Evolutionary conservation across 2,113 vertebrate genomes (phyloP), one percentile per base, ranked within the genome.

Genomic region (Pteropus alecto): DNA sequence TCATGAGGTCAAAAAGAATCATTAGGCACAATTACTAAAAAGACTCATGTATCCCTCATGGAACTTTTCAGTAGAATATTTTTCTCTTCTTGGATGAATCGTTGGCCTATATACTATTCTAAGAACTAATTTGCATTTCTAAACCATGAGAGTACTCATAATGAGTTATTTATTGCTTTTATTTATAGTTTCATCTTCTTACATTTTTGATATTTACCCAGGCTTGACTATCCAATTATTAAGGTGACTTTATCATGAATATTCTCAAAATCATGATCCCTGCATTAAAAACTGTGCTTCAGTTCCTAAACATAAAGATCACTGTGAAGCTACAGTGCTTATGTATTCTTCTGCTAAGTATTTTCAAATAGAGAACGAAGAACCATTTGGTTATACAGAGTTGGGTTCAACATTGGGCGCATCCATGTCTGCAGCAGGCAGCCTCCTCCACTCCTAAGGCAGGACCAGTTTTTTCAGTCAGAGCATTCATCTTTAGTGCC

Each of bases 11-110:
- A 51, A 90, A 97, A 94, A 70, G 35, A 96, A 84, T 68, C 38
- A 96, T 91, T 87, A 92, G 15, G 48, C 70, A 22, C 28, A 84
- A 76, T 61, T 96, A 46, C 51, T 97, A 77, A 93, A 95, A 97
- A 76, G 0, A 67, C 3, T 94, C 82, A 68, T 67, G 70, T 60
- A 15, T 96, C 19, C 43, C 6, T 82, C 83, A 56, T 74, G 87
- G 79, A 61, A 89, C 30, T 78, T 83, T 87, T 7, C 51, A 79
- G 14, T 22, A 84, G 91, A 93, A 83, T 89, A 70, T 89, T 92
- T 88, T 70, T 95, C 16, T 97, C 28, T 38, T 93, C 41, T 81
- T 95, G 30, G 19, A 74, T 82, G 30, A 95, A n/a, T 41, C 81
- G 30, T 54, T 93, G 87, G 68, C 86, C 61, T 87, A 77, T 78